Evolutionary conservation across 92 coral and sea anemone genomes (phyloP).

Genomic region (Zoanthus gigantus): DNA sequence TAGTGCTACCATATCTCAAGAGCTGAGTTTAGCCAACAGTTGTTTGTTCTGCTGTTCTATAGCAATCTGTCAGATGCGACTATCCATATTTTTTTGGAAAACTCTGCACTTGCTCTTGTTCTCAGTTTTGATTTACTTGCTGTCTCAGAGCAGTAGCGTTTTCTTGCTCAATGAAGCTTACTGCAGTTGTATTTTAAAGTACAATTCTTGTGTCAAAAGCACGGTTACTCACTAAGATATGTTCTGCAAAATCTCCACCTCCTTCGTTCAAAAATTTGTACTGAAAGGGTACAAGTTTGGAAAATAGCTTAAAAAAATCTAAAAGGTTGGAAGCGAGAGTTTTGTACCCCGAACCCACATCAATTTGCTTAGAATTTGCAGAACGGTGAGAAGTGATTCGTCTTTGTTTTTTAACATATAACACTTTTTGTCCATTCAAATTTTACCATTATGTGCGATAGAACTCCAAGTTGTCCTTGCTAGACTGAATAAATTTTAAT

Average conservation of each 20-base stretch:
- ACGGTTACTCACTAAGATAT: constrained; percentile 18
- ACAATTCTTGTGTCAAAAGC: constrained; percentile 59
- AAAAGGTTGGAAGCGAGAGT: constrained; percentile 29
- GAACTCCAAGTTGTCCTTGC: too few relatives aligned
- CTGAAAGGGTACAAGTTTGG: not conserved
- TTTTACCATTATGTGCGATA: not conserved
- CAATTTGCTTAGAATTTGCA: constrained; percentile 30
- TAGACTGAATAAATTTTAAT: too few relatives aligned
- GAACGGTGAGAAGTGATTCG: constrained; percentile 51
- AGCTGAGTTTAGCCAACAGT: constrained; percentile 65
- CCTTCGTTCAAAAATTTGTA: constrained; percentile 35
- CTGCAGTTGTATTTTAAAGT: constrained; percentile 44
- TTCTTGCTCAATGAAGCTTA: constrained; percentile 43
- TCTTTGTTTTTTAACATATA: constrained; percentile 52
- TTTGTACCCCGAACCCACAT: constrained; percentile 50
- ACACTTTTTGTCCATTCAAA: constrained; percentile 61
- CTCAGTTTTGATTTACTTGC: constrained; percentile 24
- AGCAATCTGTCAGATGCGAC: constrained; percentile 59
- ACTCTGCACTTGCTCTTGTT: constrained; percentile 16
- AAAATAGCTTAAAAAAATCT: constrained; percentile 7
- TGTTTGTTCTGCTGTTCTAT: constrained; percentile 53
- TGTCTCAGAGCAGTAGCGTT: not conserved
- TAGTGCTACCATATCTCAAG: constrained; percentile 64
- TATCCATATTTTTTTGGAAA: constrained; percentile 39
- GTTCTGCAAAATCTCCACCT: constrained; percentile 5